phyloP scores from a whole-genome alignment of 1,140 invertebrate genomes.

The Cydia amplana region DNA sequence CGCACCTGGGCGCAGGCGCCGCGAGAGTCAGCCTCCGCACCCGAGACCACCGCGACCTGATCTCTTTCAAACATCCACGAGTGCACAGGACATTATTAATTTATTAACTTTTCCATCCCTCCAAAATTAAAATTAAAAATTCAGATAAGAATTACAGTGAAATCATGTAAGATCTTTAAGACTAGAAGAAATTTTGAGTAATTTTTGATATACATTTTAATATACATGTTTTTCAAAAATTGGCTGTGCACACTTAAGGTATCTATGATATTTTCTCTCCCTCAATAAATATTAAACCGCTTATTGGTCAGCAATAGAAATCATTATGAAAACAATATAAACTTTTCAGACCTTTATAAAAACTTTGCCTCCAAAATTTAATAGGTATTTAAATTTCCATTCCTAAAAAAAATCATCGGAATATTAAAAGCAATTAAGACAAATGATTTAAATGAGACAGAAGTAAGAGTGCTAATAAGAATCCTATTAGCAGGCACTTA shows the following conservation, averaged over 20 bases:
- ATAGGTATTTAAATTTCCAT: no score
- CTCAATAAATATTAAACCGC: neutral
- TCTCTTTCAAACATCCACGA: conserved; percentile 24
- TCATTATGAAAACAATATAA: no score
- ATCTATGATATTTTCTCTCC: neutral
- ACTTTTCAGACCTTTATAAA: no score
- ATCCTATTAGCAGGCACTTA: no score
- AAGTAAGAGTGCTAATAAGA: no score
- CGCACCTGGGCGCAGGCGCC: conserved; percentile 76
- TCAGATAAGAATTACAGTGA: neutral
- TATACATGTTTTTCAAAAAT: neutral
- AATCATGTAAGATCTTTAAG: neutral
- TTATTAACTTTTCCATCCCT: conserved; percentile 18
- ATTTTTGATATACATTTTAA: no score
- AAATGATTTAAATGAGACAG: no score
- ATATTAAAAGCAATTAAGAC: no score
- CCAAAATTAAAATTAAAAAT: neutral
- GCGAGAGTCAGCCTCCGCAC: conserved; percentile 68
- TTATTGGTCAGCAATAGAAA: no score
- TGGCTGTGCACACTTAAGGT: neutral
- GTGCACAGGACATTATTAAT: conserved; percentile 10
- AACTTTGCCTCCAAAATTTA: no score
- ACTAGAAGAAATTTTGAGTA: neutral
- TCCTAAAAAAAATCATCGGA: no score
- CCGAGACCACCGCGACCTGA: conserved; percentile 36